phyloP scores from a whole-genome alignment of 2,888 invertebrate genomes.

The Aphidoletes aphidimyza region DNA sequence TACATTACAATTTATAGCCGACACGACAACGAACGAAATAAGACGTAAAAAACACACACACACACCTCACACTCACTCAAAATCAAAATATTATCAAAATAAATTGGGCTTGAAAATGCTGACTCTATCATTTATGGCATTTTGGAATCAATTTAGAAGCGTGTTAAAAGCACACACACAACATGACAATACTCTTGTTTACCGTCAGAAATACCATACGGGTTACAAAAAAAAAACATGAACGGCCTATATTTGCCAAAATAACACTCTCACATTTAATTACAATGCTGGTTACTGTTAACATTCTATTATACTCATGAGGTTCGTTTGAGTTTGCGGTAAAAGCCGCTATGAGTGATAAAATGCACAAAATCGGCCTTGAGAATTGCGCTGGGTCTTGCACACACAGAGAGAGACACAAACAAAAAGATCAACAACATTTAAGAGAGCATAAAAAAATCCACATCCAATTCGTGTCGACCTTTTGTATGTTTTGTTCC shows the following conservation, averaged over 20 bases:
- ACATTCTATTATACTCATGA: background rate
- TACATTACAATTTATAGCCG: background rate
- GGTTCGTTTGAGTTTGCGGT: background rate
- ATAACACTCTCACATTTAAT: background rate
- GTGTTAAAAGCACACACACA: too few species aligned
- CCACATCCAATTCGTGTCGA: background rate
- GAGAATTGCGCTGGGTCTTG: background rate
- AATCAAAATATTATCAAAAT: background rate
- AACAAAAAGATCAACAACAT: background rate
- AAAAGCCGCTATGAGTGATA: background rate
- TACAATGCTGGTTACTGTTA: slow-evolving; percentile 28
- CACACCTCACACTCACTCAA: too few species aligned
- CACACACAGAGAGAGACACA: background rate
- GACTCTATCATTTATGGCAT: slow-evolving; percentile 20
- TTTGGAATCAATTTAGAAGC: too few species aligned
- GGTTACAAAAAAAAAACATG: too few species aligned
- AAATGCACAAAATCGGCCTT: slow-evolving; percentile 34
- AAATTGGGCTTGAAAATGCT: slow-evolving; percentile 49
- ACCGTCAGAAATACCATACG: background rate
- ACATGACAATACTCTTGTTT: background rate
- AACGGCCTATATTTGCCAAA: slow-evolving; percentile 38
- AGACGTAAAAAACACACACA: background rate
- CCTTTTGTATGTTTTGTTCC: background rate
- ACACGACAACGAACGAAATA: background rate
- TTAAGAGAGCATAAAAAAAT: background rate